Base-by-base conservation (phyloP, 2,797 vertebrate genomes). In the Toxotes lorentzi region DNA sequence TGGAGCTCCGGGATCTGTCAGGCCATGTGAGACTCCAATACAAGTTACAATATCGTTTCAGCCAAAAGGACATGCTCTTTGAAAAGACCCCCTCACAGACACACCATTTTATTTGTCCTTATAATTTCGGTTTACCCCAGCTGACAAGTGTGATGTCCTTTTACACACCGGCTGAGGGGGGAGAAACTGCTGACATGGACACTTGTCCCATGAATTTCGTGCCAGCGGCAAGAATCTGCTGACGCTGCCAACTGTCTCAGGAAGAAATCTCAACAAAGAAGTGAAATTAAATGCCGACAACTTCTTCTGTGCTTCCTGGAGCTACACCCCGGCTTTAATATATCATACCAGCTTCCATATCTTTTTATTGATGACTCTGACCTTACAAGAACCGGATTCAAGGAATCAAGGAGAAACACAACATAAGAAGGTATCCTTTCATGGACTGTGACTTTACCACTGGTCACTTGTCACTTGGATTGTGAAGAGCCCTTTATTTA, bases 101-200 rank as follows among this genome's bases (percentile, higher is more conserved):
- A 80, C 81, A 83, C 85, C 73, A 40, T 92, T 91, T 91, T 86
- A 93, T 93, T 93, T 92, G 90, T 92, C 91, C 89, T 86, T 88
- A 86, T 90, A 91, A 92, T 93, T 92, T 82, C 23, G 81, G 82
- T 84, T 91, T 77, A 81, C 88, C 70, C 64, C 71, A 68, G 78
- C 91, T 92, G 93, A 94, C 93, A 92, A 91, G 87, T 89, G 90
- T 90, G 90, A 91, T 93, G 94, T 95, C 94, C 92, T 93, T 90
- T 93, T 89, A 90, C 82, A 88, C 90, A 73, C 70, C 47, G 78
- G 78, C 87, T 77, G 88, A 87, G 81, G 79, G 70, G 84, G 74
- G 84, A 93, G 91, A 95, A 95, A 93, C 76, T 93, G 95, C 94
- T 95, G 94, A 96, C 94, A 90, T 86, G 86, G 90, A 91, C 90